These are phyloP conservation scores for Andricus grossulariae DNA, from an alignment of 1,140 invertebrate species.

Conservation along the genomic window DNA sequence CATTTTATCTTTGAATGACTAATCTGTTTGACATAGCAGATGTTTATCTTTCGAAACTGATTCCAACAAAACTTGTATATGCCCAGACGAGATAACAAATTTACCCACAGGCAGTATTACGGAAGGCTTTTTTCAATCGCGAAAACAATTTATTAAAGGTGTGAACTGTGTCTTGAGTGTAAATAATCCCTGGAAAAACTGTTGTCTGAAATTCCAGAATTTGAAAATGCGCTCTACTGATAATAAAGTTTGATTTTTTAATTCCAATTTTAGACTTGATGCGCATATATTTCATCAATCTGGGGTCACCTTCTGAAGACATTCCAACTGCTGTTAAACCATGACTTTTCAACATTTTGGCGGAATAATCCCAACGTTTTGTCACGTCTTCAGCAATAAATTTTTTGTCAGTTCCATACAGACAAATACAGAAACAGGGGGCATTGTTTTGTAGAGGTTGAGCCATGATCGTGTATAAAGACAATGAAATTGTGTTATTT, in stretches of 20 bases:
- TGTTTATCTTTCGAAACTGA: conserved; percentile 44
- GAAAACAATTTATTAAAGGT: conserved; percentile 32
- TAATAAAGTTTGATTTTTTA: background rate
- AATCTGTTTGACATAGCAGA: conserved; percentile 39
- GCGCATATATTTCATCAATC: conserved; percentile 31
- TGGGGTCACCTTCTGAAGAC: conserved; percentile 31
- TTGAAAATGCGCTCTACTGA: background rate
- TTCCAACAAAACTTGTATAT: conserved; percentile 35
- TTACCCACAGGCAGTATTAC: conserved; percentile 43
- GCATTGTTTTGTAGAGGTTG: conserved; percentile 41
- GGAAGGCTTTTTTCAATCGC: conserved; percentile 42
- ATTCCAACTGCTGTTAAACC: conserved; percentile 43
- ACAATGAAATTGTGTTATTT: conserved; percentile 25
- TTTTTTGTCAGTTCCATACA: conserved; percentile 44
- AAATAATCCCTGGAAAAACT: conserved; percentile 35
- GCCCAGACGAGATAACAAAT: conserved; percentile 35
- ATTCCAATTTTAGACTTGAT: conserved; percentile 23
- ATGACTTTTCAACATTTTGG: background rate
- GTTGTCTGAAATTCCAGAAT: conserved; percentile 33
- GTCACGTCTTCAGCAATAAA: conserved; percentile 36
- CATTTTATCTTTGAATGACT: conserved; percentile 34
- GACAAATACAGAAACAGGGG: conserved; percentile 39
- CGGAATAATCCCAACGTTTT: conserved; percentile 39
- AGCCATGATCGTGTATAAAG: conserved; percentile 41
- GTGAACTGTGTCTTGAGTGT: conserved; percentile 46